These are phyloP conservation scores for Sesamia nonagrioides DNA, from an alignment of 1,140 invertebrate genomes.

Conservation along the genomic window DNA sequence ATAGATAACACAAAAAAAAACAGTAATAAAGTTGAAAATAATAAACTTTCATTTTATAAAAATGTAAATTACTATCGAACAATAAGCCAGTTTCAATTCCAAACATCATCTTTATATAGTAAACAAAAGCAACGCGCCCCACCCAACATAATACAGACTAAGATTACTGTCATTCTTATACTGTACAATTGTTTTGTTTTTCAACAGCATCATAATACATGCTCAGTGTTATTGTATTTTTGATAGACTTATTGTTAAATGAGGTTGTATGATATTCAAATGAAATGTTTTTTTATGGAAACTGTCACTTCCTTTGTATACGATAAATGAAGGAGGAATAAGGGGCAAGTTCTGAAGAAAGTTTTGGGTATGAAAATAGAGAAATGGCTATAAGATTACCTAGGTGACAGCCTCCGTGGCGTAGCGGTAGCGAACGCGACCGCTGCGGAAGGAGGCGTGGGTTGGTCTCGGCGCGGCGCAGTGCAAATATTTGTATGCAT, in stretches of 20 bases:
- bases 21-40: no score
- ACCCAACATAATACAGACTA: background rate
- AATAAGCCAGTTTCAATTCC: background rate
- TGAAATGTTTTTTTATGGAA: background rate
- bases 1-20: no score
- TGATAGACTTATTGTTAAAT: constrained; percentile 17
- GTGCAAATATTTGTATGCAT: no score
- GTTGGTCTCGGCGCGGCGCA: no score
- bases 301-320: background rate
- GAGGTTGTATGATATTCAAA: constrained; percentile 7
- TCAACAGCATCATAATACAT: background rate
- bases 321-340: background rate
- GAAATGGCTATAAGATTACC: no score
- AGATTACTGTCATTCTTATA: background rate
- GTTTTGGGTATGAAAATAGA: no score
- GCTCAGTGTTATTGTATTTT: background rate
- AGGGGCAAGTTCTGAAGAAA: no score
- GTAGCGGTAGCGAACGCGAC: no score
- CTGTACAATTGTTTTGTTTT: background rate
- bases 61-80: background rate
- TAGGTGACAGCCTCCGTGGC: no score
- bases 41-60: background rate
- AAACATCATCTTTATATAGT: background rate
- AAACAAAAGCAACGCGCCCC: background rate
- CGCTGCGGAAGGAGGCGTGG: no score